These are phyloP conservation scores for Lasiurus cinereus DNA, from an alignment of 2,113 vertebrate genomes.

Conservation along the genomic window DNA sequence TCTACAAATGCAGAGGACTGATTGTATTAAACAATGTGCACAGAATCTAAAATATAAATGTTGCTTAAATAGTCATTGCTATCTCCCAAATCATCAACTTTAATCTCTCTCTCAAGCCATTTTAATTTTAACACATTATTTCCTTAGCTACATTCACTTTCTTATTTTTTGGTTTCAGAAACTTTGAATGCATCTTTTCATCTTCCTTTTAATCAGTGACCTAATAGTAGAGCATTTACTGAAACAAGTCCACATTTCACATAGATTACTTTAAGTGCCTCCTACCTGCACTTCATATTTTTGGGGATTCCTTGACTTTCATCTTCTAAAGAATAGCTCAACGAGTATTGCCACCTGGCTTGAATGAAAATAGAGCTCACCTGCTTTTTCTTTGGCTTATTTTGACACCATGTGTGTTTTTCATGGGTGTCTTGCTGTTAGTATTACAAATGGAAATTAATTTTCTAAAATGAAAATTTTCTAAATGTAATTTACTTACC, in stretches of 20 bases:
- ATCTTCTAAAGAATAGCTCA: neutral
- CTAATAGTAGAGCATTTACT: neutral
- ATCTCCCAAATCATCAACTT: neutral
- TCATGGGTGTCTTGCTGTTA: too few species aligned
- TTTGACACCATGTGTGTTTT: too few species aligned
- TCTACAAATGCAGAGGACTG: too few species aligned
- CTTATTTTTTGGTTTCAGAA: constrained; percentile 30
- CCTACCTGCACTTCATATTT: neutral
- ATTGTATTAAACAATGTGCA: neutral
- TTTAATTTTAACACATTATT: constrained; percentile 39
- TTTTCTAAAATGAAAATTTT: too few species aligned
- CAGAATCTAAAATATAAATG: neutral
- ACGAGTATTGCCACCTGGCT: neutral
- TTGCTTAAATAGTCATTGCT: neutral
- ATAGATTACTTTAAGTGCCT: neutral
- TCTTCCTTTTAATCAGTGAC: neutral
- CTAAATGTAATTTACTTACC: too few species aligned
- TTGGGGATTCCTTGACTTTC: constrained; percentile 4
- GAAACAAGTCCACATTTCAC: constrained; percentile 2
- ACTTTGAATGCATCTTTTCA: neutral
- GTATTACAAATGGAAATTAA: too few species aligned
- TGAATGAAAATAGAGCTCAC: neutral
- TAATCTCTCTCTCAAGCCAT: neutral
- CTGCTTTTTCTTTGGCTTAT: too few species aligned
- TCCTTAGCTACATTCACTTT: neutral